phyloP scores from a whole-genome alignment of 2,797 vertebrate genomes.

The Cetoscarus ocellatus region DNA sequence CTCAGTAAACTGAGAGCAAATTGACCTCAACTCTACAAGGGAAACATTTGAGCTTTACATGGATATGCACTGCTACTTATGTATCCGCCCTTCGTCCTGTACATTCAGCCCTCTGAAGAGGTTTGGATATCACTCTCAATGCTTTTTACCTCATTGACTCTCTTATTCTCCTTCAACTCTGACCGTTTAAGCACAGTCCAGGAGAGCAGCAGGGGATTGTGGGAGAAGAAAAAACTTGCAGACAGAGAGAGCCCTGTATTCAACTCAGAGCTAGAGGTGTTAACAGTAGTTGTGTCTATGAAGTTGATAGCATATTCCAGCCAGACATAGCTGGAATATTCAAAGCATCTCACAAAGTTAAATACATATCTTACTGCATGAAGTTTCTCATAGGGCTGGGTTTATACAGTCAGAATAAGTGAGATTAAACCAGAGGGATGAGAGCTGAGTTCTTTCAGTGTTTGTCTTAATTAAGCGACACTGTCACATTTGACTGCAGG shows the following conservation, averaged over 20 bases:
- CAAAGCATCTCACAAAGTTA: conserved; percentile 6
- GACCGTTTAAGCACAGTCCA: conserved; percentile 38
- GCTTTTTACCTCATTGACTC: conserved; percentile 49
- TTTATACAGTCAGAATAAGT: not conserved
- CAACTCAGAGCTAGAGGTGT: conserved; percentile 42
- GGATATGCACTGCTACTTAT: conserved; percentile 35
- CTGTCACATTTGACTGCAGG: conserved; percentile 2
- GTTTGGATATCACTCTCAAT: conserved; percentile 38
- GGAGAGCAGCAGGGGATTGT: conserved; percentile 43
- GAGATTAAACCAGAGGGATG: not conserved
- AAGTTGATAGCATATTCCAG: conserved; percentile 9
- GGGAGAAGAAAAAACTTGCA: conserved; percentile 19
- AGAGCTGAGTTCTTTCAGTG: not conserved
- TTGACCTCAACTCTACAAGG: conserved; percentile 54
- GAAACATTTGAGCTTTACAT: conserved; percentile 50
- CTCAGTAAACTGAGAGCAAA: conserved; percentile 42
- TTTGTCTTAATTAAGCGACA: conserved; percentile 18
- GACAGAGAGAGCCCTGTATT: conserved; percentile 54
- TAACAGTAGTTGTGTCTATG: conserved; percentile 54
- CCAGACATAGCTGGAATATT: conserved; percentile 23
- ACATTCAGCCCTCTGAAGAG: conserved; percentile 34
- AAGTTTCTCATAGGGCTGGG: conserved; percentile 4
- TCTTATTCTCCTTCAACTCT: conserved; percentile 55
- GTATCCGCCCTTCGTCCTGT: conserved; percentile 26
- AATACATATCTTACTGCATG: conserved; percentile 13